Percentiles rank a stretch among this genome's conserved stretches.
These are phyloP conservation scores for Drosophila nr. perissopoda DNA, from an alignment of 2,888 invertebrate genomes.

Conservation along the genomic window DNA sequence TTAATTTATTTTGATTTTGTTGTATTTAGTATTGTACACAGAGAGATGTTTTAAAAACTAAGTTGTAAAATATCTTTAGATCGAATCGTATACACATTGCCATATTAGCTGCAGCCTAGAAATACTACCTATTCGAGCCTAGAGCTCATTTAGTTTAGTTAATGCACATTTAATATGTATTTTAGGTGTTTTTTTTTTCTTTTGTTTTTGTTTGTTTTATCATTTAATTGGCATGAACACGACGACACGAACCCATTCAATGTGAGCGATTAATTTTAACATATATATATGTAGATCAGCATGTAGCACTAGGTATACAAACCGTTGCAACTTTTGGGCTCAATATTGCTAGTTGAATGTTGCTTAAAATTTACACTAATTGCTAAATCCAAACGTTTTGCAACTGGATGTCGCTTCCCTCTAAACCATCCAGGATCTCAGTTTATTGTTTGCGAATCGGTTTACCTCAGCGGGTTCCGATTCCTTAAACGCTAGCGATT, in stretches of 20 bases:
- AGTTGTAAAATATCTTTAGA: constrained; percentile 48
- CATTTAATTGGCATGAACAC: constrained; percentile 29
- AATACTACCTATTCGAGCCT: constrained; percentile 31
- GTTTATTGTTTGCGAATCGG: constrained; percentile 71
- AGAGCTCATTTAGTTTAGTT: constrained; percentile 52
- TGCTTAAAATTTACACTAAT: constrained; percentile 38
- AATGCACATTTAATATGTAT: constrained; percentile 53
- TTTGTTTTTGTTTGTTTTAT: not conserved
- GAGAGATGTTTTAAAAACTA: constrained; percentile 44
- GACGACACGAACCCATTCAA: constrained; percentile 42
- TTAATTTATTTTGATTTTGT: constrained; percentile 32
- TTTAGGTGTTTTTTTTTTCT: constrained; percentile 1
- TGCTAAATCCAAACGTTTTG: constrained; percentile 26
- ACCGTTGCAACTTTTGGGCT: constrained; percentile 28
- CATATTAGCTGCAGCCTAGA: constrained; percentile 31
- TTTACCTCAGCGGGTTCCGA: constrained; percentile 82
- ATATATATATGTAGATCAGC: constrained; percentile 16
- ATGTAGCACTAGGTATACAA: constrained; percentile 27
- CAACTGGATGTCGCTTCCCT: constrained; percentile 12
- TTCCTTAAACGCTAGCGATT: constrained; percentile 85
- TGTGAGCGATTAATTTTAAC: constrained; percentile 42
- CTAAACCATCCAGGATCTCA: constrained; percentile 28
- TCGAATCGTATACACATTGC: constrained; percentile 66
- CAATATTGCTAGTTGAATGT: constrained; percentile 44
- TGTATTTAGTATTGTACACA: constrained; percentile 53